These are phyloP conservation scores for Parnassius orleans DNA, from an alignment of 2,888 invertebrate species.

Conservation along the genomic window DNA sequence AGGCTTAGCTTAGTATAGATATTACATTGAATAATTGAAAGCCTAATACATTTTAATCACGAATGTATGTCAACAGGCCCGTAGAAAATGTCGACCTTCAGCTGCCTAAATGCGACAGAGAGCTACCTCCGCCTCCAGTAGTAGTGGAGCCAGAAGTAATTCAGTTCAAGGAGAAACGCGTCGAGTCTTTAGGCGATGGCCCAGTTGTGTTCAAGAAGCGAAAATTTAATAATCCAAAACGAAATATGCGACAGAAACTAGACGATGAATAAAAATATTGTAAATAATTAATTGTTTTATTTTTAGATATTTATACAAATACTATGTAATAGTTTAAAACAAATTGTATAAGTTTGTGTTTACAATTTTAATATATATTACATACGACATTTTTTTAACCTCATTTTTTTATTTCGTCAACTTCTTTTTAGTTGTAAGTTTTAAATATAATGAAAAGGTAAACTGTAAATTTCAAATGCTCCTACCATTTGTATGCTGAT, in stretches of 20 bases:
- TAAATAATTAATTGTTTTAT: constrained; percentile 3
- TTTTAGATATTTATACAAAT: not conserved
- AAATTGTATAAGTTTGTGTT: not conserved
- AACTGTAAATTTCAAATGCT: no score
- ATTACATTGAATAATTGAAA: not conserved
- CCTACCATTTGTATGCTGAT: no score
- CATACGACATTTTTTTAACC: no score
- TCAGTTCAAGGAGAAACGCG: constrained; percentile 83
- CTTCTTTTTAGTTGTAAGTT: no score
- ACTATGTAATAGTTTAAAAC: no score
- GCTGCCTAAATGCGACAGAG: constrained; percentile 81
- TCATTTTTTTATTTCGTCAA: no score
- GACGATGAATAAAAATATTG: constrained; percentile 77
- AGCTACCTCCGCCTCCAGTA: constrained; percentile 66
- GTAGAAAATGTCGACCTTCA: constrained; percentile 84
- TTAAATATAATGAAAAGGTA: no score
- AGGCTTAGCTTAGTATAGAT: no score
- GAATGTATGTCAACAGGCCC: constrained; percentile 51
- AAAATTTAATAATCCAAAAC: constrained; percentile 81
- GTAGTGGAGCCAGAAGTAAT: constrained; percentile 67
- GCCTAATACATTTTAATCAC: constrained; percentile 5
- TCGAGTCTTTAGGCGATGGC: constrained; percentile 75
- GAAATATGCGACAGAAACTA: constrained; percentile 83
- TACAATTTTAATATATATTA: no score
- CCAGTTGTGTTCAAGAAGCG: constrained; percentile 85